phyloP scores from a whole-genome alignment of 2,797 vertebrate genomes.

The Hypotaenidia philippensis region DNA sequence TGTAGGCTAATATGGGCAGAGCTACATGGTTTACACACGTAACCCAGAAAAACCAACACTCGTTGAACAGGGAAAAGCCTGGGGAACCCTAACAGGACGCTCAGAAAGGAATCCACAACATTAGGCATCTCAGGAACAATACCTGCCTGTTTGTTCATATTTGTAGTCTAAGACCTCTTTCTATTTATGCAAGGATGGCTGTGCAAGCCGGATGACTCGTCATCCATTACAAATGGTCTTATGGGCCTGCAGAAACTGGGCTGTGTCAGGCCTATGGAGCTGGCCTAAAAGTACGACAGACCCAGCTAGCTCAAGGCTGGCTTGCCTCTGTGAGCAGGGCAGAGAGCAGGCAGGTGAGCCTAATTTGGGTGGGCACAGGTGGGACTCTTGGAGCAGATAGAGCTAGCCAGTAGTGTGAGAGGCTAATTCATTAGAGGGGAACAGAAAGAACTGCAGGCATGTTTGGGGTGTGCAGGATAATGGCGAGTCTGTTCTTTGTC shows the following conservation, averaged over 20 bases:
- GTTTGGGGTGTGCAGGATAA: accelerated
- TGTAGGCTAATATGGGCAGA: background rate
- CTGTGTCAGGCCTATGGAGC: accelerated
- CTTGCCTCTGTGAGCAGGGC: too few relatives aligned
- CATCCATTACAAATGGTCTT: background rate
- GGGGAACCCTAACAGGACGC: background rate
- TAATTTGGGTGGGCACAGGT: background rate
- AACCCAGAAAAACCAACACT: background rate
- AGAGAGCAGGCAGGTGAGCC: background rate
- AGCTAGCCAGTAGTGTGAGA: background rate
- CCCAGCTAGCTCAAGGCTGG: too few relatives aligned
- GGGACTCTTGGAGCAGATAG: background rate
- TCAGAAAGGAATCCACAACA: background rate
- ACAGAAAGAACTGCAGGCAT: background rate
- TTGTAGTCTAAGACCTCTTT: background rate
- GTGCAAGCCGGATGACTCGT: accelerated
- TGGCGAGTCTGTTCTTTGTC: accelerated
- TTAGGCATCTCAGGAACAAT: accelerated
- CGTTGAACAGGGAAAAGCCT: background rate
- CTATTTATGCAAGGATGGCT: background rate
- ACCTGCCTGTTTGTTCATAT: background rate
- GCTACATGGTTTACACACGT: accelerated
- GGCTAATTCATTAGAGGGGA: background rate
- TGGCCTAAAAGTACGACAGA: accelerated
- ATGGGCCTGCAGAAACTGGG: background rate